A percentile compares a stretch with the other conserved stretches of the same genome.
Conservation (phyloP, 2,888 invertebrate genomes). For the Microplitis manilae region DNA sequence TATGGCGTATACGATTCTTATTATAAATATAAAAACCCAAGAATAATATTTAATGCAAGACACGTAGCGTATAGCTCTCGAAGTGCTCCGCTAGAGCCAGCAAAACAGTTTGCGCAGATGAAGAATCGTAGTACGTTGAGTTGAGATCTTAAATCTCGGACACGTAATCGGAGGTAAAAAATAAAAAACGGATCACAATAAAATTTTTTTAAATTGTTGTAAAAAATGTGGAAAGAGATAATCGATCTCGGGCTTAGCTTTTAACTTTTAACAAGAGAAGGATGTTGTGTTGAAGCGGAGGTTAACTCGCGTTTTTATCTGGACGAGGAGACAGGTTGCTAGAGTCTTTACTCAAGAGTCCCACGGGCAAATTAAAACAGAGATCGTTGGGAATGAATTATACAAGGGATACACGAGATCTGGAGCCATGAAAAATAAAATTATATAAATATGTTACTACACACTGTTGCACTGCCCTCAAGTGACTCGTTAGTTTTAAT, state of each 20-base stretch:
- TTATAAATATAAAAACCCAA: not conserved
- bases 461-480: not conserved
- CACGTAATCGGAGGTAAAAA: slow-evolving; percentile 57
- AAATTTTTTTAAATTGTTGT: not conserved
- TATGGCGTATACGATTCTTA: not conserved
- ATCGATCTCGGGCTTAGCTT: not conserved
- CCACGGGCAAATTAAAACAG: slow-evolving; percentile 19
- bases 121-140: not conserved
- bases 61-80: slow-evolving; percentile 34
- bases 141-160: slow-evolving; percentile 56
- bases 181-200: slow-evolving; percentile 5
- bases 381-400: slow-evolving; percentile 22
- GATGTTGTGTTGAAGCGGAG: not conserved
- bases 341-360: not conserved
- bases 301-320: not conserved
- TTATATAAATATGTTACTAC: not conserved
- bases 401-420: slow-evolving; percentile 7
- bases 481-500: slow-evolving; percentile 16
- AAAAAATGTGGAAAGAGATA: slow-evolving; percentile 2
- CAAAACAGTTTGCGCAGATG: not conserved
- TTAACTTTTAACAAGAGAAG: too few relatives aligned
- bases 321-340: slow-evolving; percentile 5
- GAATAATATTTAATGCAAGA: slow-evolving; percentile 33
- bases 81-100: slow-evolving; percentile 47
- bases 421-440: slow-evolving; percentile 15